Evolutionary conservation across 2,888 invertebrate genomes (phyloP), one percentile per base, ranked within the genome.

Genomic region (Ichneumoninae sp.): DNA sequence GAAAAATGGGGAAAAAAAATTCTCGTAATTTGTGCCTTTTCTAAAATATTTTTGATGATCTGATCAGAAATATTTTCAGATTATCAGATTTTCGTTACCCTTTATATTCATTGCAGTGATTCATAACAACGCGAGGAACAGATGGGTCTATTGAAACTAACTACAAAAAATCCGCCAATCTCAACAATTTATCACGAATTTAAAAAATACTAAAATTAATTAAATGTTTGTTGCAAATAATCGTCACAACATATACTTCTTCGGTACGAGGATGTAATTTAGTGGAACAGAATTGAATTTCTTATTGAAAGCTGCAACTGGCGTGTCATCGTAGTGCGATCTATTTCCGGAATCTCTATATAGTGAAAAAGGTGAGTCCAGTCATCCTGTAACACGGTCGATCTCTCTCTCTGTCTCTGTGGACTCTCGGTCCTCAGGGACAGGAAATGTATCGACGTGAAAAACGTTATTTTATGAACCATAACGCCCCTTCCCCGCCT

Each of bases 381-480:
- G 26, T 60, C 30, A 60, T 30, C n/a, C 44, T 73, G 44, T n/a
- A 19, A 60, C 8, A 33, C 22, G 44, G 52, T 75, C 50, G 36
- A 75, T 75, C 65, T 50, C 75, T 75, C 50, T 44, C 44, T 44
- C 13, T 44, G 16, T 47, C 44, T 47, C 44, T 52, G 52, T 75
- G 36, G 52, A n/a, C 40, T 54, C 8, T 66, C 54, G 19, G n/a
- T 76, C 52, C 66, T 76, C 40, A 3, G 36, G 54, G 76, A 66
- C 76, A 52, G 76, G 76, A 76, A 54, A 52, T 36, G 52, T 54
- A 66, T 63, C 33, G 40, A 65, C 19, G 30, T 19, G 44, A 44
- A 83, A 83, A 78, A 69, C 74, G 69, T 63, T 69, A 65, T 79
- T 79, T 74, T 13, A 60, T 63, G 74, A 83, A 78, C 74, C 54